These are phyloP conservation scores for Mesochorus sp. DNA, from an alignment of 2,888 invertebrate species.

Conservation along the genomic window DNA sequence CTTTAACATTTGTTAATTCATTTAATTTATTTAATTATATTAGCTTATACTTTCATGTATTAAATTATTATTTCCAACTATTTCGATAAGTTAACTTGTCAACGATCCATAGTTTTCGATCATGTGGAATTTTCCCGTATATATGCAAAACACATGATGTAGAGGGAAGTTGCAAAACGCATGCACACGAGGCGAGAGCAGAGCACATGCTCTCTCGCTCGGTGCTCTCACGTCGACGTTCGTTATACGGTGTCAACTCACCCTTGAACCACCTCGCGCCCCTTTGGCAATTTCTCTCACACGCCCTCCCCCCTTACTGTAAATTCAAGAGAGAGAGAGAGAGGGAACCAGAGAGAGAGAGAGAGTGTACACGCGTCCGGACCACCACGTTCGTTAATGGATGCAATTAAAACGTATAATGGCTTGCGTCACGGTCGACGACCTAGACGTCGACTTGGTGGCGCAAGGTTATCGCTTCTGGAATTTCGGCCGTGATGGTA, in stretches of 20 bases:
- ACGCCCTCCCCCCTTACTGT: no score
- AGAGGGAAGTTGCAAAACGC: not conserved
- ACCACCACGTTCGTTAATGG: slow-evolving; percentile 73
- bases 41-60: not conserved
- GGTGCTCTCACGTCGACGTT: not conserved
- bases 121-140: not conserved
- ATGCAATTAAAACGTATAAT: slow-evolving; percentile 80
- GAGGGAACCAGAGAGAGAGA: slow-evolving; percentile 1
- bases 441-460: slow-evolving; percentile 61
- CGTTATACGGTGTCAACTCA: slow-evolving; percentile 14
- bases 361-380: slow-evolving; percentile 20
- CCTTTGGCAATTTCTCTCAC: slow-evolving; percentile 33
- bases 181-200: not conserved
- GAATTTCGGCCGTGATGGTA: slow-evolving; percentile 65
- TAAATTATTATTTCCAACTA: no score
- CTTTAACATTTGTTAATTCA: no score
- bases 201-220: not conserved
- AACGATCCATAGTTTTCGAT: not conserved
- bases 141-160: not conserved
- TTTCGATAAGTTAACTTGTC: no score
- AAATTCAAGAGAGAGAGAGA: no score
- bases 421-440: slow-evolving; percentile 69
- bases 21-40: not conserved
- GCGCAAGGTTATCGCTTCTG: slow-evolving; percentile 72
- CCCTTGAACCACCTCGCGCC: not conserved